Evolutionary conservation across 2,797 vertebrate genomes (phyloP).

Genomic region (Decapterus maruadsi): DNA sequence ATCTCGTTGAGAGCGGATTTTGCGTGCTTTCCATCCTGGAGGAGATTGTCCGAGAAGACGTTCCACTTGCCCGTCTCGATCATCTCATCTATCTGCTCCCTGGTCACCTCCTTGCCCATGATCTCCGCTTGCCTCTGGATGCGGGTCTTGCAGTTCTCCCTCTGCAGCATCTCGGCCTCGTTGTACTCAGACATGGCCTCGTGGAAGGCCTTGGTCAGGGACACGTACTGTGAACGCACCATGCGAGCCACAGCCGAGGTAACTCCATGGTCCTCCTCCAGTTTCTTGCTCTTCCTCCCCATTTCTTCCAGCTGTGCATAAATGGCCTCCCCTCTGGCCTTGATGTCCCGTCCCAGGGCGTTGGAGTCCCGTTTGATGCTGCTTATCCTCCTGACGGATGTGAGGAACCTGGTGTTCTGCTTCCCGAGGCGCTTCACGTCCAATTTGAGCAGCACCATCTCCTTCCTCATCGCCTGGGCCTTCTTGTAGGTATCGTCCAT

Average conservation of each 20-base stretch:
- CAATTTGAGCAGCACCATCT: conserved; percentile 86
- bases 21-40: conserved; percentile 90
- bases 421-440: conserved; percentile 93
- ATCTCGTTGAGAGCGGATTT: conserved; percentile 93
- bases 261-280: conserved; percentile 84
- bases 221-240: conserved; percentile 86
- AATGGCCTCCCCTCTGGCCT: conserved; percentile 89
- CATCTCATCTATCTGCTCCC: conserved; percentile 96
- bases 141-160: conserved; percentile 95
- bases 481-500: conserved; percentile 90
- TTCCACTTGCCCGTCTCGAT: conserved; percentile 97
- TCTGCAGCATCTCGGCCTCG: conserved; percentile 91
- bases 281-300: conserved; percentile 81
- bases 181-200: conserved; percentile 93
- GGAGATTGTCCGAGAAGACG: conserved; percentile 93
- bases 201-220: conserved; percentile 89
- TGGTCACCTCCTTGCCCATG: conserved; percentile 94
- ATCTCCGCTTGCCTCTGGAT: conserved; percentile 98
- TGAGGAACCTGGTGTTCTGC: conserved; percentile 95
- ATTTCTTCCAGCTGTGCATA: conserved; percentile 90
- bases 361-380: conserved; percentile 98
- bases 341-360: conserved; percentile 93
- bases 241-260: conserved; percentile 89
- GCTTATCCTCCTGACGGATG: conserved; percentile 95
- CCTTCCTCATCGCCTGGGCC: conserved; percentile 88